Conservation (phyloP, 1,140 invertebrate genomes). For the Bombyx mandarina region DNA sequence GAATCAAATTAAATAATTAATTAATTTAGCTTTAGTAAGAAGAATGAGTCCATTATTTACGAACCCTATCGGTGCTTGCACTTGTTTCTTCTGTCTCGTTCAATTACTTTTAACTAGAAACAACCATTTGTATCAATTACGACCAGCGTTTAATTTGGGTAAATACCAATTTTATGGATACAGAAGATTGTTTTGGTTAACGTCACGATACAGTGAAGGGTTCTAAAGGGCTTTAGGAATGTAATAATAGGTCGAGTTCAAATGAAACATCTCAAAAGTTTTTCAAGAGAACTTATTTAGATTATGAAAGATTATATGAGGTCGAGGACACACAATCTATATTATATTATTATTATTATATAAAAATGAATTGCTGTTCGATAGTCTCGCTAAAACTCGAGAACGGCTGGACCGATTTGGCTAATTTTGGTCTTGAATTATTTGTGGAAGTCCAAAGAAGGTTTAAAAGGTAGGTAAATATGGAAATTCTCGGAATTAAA, state of each 20-base stretch:
- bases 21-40: conserved; percentile 3
- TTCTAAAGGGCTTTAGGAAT: conserved; percentile 35
- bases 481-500: too few relatives aligned
- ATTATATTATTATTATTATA: too few relatives aligned
- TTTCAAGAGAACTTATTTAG: conserved; percentile 48
- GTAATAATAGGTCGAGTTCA: conserved; percentile 46
- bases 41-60: conserved; percentile 4
- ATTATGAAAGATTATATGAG: conserved; percentile 8
- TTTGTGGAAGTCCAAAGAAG: too few relatives aligned
- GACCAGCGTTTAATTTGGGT: conserved; percentile 53
- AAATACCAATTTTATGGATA: conserved; percentile 63
- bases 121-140: conserved; percentile 66
- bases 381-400: too few relatives aligned
- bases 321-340: too few relatives aligned
- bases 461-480: too few relatives aligned
- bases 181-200: conserved; percentile 37
- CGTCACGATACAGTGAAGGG: conserved; percentile 24
- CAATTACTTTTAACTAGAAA: conserved; percentile 62
- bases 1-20: conserved; percentile 1
- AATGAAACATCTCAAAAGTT: conserved; percentile 23
- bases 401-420: too few relatives aligned
- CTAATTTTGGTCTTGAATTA: too few relatives aligned
- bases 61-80: conserved; percentile 14
- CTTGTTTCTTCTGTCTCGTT: conserved; percentile 32
- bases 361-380: too few relatives aligned